These are phyloP conservation scores for Bradypodion pumilum DNA, from an alignment of 2,797 vertebrate species.

Conservation along the genomic window DNA sequence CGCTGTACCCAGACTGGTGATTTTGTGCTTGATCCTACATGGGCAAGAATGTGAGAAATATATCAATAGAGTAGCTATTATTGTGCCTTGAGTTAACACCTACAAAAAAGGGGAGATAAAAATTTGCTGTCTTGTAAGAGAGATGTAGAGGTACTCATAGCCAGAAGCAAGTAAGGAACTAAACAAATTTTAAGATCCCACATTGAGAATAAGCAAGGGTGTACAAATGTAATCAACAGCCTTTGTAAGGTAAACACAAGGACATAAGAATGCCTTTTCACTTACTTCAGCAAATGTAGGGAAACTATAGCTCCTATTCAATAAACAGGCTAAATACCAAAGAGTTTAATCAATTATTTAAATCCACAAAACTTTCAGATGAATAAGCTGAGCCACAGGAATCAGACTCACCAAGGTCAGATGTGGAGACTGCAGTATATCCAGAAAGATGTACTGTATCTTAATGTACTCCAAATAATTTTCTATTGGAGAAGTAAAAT, in stretches of 20 bases:
- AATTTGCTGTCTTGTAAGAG: neutral
- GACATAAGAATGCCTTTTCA: constrained; percentile 6
- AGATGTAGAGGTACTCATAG: neutral
- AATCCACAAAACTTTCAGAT: constrained; percentile 6
- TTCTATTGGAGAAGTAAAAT: neutral
- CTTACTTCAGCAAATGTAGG: constrained; percentile 9
- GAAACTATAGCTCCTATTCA: neutral
- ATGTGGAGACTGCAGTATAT: neutral
- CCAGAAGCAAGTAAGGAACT: neutral
- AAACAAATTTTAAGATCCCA: neutral
- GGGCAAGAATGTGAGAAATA: neutral
- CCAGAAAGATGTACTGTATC: neutral
- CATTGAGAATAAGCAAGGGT: neutral
- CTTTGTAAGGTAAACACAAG: neutral
- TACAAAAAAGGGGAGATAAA: neutral
- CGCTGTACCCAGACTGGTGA: neutral
- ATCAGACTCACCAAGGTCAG: constrained; percentile 16
- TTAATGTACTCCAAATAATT: neutral
- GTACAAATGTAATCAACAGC: neutral
- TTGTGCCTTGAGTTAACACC: neutral
- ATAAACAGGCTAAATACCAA: neutral
- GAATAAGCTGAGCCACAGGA: constrained; percentile 5
- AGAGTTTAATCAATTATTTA: constrained; percentile 24
- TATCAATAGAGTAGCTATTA: neutral
- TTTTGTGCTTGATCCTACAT: neutral